These are phyloP conservation scores for Chloropsis hardwickii DNA, from an alignment of 2,113 vertebrate species.

Conservation along the genomic window DNA sequence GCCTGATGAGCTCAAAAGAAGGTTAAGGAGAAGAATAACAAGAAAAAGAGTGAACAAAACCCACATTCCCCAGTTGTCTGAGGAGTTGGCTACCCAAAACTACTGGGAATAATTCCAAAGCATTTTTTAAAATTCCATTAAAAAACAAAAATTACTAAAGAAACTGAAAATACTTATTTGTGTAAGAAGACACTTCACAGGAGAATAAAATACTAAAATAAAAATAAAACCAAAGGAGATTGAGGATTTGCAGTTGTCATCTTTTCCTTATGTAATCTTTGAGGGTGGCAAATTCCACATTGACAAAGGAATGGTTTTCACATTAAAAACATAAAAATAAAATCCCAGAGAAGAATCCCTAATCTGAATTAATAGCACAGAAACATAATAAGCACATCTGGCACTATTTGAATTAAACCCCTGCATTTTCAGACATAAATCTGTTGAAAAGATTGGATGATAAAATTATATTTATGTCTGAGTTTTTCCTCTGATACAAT, in stretches of 20 bases:
- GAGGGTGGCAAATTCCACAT: background rate
- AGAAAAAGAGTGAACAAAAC: background rate
- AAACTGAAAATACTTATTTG: background rate
- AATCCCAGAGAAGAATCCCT: background rate
- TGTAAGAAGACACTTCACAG: background rate
- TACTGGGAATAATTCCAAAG: background rate
- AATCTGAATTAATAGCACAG: background rate
- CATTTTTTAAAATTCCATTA: too few species aligned
- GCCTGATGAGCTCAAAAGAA: background rate
- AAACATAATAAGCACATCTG: background rate
- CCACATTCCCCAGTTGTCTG: background rate
- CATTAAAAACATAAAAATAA: background rate
- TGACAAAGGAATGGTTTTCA: background rate
- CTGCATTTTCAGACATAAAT: background rate
- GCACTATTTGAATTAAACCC: background rate
- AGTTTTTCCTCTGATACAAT: background rate
- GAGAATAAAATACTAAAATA: background rate
- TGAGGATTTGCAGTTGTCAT: background rate
- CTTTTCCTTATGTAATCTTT: background rate
- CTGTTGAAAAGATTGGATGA: background rate
- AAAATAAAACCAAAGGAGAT: background rate
- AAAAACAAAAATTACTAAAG: background rate
- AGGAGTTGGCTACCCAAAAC: background rate
- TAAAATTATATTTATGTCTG: background rate
- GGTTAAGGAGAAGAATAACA: background rate